Evolutionary conservation across 2,797 vertebrate genomes (phyloP).

Genomic region (Babyrousa celebensis): DNA sequence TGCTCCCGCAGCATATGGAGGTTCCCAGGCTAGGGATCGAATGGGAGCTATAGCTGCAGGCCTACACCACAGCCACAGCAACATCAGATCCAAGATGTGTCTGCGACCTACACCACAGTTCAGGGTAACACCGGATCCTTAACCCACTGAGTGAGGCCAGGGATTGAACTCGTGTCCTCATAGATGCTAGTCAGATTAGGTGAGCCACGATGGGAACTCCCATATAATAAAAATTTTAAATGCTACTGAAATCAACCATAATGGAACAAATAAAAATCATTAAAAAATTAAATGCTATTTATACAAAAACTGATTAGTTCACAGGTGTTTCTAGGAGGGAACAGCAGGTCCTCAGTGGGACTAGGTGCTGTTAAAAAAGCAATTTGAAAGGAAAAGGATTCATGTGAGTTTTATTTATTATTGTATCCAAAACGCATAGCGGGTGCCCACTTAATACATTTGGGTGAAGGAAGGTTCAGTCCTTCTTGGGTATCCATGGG

Average conservation of each 20-base stretch:
- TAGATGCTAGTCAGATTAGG: too few species aligned
- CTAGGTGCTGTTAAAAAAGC: not conserved
- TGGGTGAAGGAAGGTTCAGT: not conserved
- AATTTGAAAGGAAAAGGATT: constrained; percentile 32
- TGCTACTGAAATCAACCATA: not conserved
- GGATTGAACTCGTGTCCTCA: too few species aligned
- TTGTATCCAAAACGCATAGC: not conserved
- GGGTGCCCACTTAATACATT: constrained; percentile 22
- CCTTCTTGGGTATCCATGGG: not conserved
- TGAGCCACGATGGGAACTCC: too few species aligned
- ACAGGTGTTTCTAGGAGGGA: not conserved
- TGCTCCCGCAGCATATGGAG: too few species aligned
- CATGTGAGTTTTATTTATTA: not conserved
- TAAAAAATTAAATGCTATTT: not conserved
- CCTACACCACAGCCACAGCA: too few species aligned
- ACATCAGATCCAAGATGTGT: too few species aligned
- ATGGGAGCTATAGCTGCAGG: too few species aligned
- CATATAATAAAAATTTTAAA: constrained; percentile 2
- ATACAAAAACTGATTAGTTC: not conserved
- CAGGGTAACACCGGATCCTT: too few species aligned
- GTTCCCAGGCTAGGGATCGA: too few species aligned
- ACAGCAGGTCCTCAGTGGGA: not conserved
- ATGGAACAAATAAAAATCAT: too few species aligned
- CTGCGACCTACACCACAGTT: too few species aligned
- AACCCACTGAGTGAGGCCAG: too few species aligned